These are phyloP conservation scores for Desoria tigrina DNA, from an alignment of 2,888 invertebrate genomes.

Conservation along the genomic window DNA sequence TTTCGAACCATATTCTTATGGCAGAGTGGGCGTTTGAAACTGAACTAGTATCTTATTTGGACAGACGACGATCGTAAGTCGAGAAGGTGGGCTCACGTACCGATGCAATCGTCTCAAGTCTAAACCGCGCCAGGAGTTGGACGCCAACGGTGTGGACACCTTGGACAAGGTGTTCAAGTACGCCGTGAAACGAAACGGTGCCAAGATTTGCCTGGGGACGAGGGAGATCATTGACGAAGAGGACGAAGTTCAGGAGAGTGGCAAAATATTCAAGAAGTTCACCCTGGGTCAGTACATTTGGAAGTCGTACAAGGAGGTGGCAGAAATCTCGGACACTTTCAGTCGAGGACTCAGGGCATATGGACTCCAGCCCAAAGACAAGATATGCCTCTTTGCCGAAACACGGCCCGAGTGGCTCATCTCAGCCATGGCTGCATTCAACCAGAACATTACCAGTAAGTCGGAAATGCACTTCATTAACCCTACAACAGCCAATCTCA, in stretches of 20 bases:
- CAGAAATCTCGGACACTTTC: constrained; percentile 73
- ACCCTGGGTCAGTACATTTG: constrained; percentile 78
- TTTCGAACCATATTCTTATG: no score
- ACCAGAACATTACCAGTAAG: constrained; percentile 81
- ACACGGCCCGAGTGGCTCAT: constrained; percentile 98
- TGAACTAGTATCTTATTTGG: no score
- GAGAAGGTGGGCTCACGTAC: constrained; percentile 19
- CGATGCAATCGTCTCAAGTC: constrained; percentile 54
- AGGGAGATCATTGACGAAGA: constrained; percentile 85
- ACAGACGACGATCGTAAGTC: constrained; percentile 6
- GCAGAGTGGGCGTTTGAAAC: no score
- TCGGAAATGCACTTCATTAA: not conserved
- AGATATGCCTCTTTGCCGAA: constrained; percentile 92
- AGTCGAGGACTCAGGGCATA: constrained; percentile 81
- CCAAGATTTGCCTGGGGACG: constrained; percentile 73
- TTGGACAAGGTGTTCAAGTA: constrained; percentile 80
- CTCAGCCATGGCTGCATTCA: constrained; percentile 92
- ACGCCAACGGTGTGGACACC: constrained; percentile 74
- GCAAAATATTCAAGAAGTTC: constrained; percentile 85
- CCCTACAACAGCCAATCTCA: not conserved
- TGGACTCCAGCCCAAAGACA: constrained; percentile 71
- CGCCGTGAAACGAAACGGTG: constrained; percentile 71
- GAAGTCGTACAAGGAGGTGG: constrained; percentile 73
- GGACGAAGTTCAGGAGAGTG: constrained; percentile 90
- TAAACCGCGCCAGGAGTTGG: constrained; percentile 69